These are phyloP conservation scores for Burhinus bistriatus DNA, from an alignment of 2,113 vertebrate genomes.

Conservation along the genomic window DNA sequence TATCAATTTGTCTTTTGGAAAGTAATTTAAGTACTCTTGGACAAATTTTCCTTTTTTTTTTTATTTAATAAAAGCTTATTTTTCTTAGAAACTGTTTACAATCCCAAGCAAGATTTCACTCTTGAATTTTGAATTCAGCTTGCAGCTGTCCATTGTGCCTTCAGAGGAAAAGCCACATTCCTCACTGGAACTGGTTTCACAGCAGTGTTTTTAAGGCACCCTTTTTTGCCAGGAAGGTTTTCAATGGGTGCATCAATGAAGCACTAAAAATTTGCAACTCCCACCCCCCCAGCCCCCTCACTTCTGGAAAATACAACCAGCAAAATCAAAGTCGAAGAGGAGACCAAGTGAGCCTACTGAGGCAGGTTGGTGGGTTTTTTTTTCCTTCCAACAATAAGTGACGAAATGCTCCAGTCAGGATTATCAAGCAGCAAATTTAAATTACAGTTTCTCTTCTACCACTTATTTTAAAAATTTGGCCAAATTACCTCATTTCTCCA, in stretches of 20 bases:
- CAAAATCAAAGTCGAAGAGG: not conserved
- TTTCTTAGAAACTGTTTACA: not conserved
- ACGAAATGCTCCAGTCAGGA: not conserved
- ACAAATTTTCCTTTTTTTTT: not conserved
- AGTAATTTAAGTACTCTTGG: not conserved
- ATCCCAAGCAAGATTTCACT: not conserved
- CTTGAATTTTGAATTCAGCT: not conserved
- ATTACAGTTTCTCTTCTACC: not conserved
- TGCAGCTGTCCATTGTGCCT: not conserved
- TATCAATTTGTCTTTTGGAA: not conserved
- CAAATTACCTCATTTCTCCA: not conserved
- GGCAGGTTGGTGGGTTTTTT: not conserved
- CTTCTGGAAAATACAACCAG: not conserved
- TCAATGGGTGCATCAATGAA: not conserved
- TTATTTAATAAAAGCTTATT: not conserved
- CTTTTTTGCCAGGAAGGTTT: not conserved
- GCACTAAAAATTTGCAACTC: not conserved
- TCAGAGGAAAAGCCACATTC: not conserved
- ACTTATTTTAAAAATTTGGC: not conserved
- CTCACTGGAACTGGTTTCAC: not conserved
- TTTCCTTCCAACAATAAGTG: not conserved
- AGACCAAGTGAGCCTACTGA: accelerated
- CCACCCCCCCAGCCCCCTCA: not conserved
- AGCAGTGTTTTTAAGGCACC: not conserved
- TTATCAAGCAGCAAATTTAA: not conserved